Percentiles rank a stretch among this genome's conserved stretches.
These are phyloP conservation scores for Choristoneura fumiferana DNA, from an alignment of 1,140 invertebrate genomes.

Conservation along the genomic window DNA sequence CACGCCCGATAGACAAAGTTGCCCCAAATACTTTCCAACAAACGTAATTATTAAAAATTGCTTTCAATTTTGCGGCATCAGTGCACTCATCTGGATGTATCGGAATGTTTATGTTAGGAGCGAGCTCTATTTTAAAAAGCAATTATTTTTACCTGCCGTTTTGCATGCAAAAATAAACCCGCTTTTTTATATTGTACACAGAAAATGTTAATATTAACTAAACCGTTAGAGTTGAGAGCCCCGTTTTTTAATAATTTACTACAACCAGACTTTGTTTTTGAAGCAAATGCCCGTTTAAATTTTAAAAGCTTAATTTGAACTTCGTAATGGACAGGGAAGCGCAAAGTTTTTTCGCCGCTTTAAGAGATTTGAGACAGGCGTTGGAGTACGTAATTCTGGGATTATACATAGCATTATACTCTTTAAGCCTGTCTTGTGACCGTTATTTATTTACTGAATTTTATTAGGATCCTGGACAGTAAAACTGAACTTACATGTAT, in stretches of 20 bases:
- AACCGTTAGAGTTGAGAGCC: background rate
- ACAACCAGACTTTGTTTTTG: conserved; percentile 31
- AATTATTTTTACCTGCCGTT: conserved; percentile 13
- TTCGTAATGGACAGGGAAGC: conserved; percentile 57
- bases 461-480: too few relatives aligned
- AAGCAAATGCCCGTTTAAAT: conserved; percentile 52
- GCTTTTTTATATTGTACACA: background rate
- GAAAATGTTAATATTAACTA: background rate
- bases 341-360: conserved; percentile 47
- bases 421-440: too few relatives aligned
- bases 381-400: conserved; percentile 28
- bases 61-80: conserved; percentile 50
- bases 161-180: background rate
- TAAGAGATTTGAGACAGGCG: too few relatives aligned
- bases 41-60: conserved; percentile 77
- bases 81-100: conserved; percentile 16
- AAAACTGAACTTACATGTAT: too few relatives aligned
- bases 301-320: conserved; percentile 66
- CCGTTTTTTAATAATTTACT: conserved; percentile 28
- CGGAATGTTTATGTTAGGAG: conserved; percentile 18
- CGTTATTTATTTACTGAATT: too few relatives aligned
- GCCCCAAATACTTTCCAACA: conserved; percentile 48
- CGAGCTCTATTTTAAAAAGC: conserved; percentile 10
- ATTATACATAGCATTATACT: too few relatives aligned
- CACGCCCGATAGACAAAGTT: conserved; percentile 59